Percentiles rank a stretch among this genome's conserved stretches.
phyloP scores from a whole-genome alignment of 2,113 vertebrate genomes.

The Protomyctophum bolini region DNA sequence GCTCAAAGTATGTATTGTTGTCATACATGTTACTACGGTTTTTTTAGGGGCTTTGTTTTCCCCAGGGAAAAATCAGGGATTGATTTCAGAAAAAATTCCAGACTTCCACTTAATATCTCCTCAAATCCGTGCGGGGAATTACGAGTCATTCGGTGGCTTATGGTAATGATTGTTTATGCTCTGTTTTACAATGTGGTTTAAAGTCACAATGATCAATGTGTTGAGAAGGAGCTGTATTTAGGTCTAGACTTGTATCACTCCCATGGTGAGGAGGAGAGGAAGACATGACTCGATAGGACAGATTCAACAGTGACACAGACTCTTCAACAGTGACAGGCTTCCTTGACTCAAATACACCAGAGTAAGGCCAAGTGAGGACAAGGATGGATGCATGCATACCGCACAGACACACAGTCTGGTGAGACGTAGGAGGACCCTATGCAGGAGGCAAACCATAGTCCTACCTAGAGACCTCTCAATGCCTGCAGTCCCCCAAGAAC shows the following conservation, averaged over 20 bases:
- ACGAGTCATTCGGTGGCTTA: conserved; percentile 48
- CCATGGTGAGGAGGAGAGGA: background rate
- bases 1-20: conserved; percentile 19
- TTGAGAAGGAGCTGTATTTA: conserved; percentile 42
- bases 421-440: too few species aligned
- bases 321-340: too few species aligned
- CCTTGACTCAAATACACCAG: too few species aligned
- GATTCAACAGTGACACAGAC: too few species aligned
- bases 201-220: conserved; percentile 46
- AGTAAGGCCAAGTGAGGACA: too few species aligned
- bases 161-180: conserved; percentile 70
- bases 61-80: conserved; percentile 44
- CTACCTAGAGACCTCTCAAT: too few species aligned
- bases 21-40: conserved; percentile 1
- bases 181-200: conserved; percentile 36
- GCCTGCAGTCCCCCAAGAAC: too few species aligned
- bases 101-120: conserved; percentile 62
- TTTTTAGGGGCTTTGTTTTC: conserved; percentile 52
- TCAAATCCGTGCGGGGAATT: conserved; percentile 59
- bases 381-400: too few species aligned
- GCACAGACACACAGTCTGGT: too few species aligned
- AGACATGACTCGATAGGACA: conserved; percentile 10
- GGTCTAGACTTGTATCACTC: conserved; percentile 51
- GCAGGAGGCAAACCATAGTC: too few species aligned
- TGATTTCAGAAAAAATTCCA: conserved; percentile 52